Evolutionary conservation across 2,113 vertebrate species (phyloP).

Genomic region (Lamprologus speciosus): DNA sequence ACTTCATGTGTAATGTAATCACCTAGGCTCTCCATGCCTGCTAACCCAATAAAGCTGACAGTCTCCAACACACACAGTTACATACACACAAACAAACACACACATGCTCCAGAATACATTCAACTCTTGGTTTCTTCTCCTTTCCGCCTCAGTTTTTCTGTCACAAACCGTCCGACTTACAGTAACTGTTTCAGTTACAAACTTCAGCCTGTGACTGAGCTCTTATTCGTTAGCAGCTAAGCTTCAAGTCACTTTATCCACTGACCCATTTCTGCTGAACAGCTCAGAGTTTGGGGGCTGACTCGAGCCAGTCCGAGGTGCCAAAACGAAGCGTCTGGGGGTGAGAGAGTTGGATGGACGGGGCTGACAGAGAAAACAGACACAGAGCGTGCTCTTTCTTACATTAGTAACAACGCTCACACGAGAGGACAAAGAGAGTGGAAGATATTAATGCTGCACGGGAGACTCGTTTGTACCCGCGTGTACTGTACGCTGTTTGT

Average conservation of each 20-base stretch:
- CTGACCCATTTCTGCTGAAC: neutral
- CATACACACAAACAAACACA: neutral
- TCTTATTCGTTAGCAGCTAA: neutral
- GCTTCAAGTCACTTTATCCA: neutral
- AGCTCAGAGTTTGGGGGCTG: neutral
- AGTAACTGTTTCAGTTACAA: neutral
- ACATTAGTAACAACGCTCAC: neutral
- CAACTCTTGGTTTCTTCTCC: neutral
- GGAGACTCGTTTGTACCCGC: neutral
- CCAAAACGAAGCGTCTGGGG: neutral
- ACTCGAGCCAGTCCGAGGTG: neutral
- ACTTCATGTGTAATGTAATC: constrained; percentile 61
- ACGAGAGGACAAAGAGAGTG: neutral
- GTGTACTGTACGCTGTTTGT: neutral
- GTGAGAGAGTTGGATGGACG: neutral
- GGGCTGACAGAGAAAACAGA: neutral
- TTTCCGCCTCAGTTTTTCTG: neutral
- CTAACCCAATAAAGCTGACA: constrained; percentile 62
- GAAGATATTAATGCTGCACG: neutral
- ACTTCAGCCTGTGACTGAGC: neutral
- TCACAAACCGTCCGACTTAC: neutral
- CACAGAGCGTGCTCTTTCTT: neutral
- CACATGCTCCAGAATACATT: constrained; percentile 19
- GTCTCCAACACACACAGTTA: neutral
- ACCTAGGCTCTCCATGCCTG: constrained; percentile 50